Conservation (phyloP, 2,888 invertebrate genomes). For the Bembecia ichneumoniformis region DNA sequence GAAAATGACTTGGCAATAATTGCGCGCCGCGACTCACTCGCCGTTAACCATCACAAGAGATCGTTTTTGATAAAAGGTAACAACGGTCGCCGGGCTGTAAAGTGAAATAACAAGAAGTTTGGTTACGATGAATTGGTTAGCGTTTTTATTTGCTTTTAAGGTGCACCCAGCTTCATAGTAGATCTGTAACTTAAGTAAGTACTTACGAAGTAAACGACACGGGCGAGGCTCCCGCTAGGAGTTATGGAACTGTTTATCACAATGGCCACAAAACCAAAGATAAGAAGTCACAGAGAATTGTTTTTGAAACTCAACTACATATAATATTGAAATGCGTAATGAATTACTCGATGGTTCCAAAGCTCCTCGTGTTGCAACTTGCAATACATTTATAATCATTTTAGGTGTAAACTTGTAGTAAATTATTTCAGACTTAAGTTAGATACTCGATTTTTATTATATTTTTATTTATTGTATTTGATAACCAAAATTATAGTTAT, state of each 20-base stretch:
- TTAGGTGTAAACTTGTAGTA: constrained; percentile 68
- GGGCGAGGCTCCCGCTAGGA: constrained; percentile 36
- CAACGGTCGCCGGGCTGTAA: neutral
- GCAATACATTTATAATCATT: constrained; percentile 65
- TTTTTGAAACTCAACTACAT: constrained; percentile 9
- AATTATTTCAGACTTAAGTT: constrained; percentile 70
- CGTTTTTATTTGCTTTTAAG: constrained; percentile 63
- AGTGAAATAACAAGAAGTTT: neutral
- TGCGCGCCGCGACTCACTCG: too few species aligned
- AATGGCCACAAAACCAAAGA: constrained; percentile 63
- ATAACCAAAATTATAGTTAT: constrained; percentile 59
- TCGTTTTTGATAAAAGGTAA: too few species aligned
- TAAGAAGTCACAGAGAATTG: constrained; percentile 57
- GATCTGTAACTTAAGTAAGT: constrained; percentile 70
- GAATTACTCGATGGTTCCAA: constrained; percentile 63
- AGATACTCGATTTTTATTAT: constrained; percentile 59
- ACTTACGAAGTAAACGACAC: constrained; percentile 58
- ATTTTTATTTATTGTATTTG: constrained; percentile 63
- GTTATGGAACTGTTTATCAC: constrained; percentile 57
- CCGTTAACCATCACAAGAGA: too few species aligned
- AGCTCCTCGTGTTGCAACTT: constrained; percentile 68
- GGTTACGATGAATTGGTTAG: constrained; percentile 28
- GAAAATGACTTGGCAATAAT: constrained; percentile 9
- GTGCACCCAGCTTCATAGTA: constrained; percentile 61
- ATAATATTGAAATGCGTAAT: constrained; percentile 3